Evolutionary conservation across 2,797 vertebrate genomes (phyloP).

Genomic region (Lates japonicus): DNA sequence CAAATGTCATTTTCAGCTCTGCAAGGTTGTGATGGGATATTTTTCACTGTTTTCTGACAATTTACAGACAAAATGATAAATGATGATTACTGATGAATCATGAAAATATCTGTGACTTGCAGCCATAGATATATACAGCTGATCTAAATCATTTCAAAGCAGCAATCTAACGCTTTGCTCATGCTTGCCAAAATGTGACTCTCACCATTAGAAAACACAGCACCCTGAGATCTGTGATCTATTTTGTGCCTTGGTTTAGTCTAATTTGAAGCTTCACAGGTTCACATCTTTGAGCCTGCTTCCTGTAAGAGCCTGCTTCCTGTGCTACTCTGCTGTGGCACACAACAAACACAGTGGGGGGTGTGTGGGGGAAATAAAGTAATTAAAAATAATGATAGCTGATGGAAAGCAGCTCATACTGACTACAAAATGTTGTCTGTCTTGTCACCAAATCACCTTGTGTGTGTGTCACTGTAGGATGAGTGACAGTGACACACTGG

Average conservation of each 20-base stretch:
- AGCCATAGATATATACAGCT: background rate
- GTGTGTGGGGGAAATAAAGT: conserved; percentile 43
- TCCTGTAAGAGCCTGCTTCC: conserved; percentile 55
- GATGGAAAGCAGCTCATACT: conserved; percentile 51
- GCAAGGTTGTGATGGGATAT: background rate
- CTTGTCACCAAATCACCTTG: conserved; percentile 29
- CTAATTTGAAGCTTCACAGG: conserved; percentile 64
- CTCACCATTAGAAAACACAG: conserved; percentile 17
- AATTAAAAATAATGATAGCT: conserved; percentile 73
- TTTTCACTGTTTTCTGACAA: background rate
- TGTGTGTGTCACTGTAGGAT: conserved; percentile 24
- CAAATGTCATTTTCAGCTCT: background rate
- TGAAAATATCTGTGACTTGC: background rate
- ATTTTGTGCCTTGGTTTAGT: conserved; percentile 47
- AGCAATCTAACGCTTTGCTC: conserved; percentile 5
- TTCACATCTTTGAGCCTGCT: conserved; percentile 54
- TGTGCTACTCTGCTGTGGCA: conserved; percentile 30
- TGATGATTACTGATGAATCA: background rate
- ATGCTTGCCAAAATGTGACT: conserved; percentile 17
- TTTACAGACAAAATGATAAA: background rate
- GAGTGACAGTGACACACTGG: conserved; percentile 8
- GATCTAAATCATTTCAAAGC: background rate
- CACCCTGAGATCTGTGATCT: conserved; percentile 34
- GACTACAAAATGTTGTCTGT: conserved; percentile 25
- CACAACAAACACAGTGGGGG: conserved; percentile 53